Evolutionary conservation across 2,888 invertebrate genomes (phyloP).

Genomic region (Melinaea menophilus): DNA sequence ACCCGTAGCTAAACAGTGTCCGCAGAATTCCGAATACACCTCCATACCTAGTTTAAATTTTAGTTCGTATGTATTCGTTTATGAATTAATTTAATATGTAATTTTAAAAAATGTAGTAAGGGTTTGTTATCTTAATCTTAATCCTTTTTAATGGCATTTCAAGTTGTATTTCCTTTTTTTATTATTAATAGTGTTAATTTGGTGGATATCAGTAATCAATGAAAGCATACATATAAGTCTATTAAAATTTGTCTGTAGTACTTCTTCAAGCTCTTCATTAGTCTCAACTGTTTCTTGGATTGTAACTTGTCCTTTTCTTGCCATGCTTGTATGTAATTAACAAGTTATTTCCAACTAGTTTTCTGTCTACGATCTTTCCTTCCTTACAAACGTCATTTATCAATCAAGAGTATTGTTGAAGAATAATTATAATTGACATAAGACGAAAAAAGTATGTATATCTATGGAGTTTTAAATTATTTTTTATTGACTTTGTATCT

Average conservation of each 20-base stretch:
- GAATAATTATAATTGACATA: too few relatives aligned
- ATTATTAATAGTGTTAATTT: not conserved
- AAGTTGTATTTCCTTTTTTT: not conserved
- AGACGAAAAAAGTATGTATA: too few relatives aligned
- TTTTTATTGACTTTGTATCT: too few relatives aligned
- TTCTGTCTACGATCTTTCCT: not conserved
- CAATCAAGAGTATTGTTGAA: too few relatives aligned
- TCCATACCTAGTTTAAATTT: constrained; percentile 68
- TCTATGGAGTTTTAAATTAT: too few relatives aligned
- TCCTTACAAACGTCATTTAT: too few relatives aligned
- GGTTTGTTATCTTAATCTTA: not conserved
- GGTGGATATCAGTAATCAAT: not conserved
- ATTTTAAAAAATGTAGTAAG: not conserved
- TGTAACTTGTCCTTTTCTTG: constrained; percentile 60
- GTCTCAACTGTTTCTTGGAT: constrained; percentile 61
- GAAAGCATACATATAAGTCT: constrained; percentile 59
- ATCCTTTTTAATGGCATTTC: not conserved
- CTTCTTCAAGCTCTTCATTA: constrained; percentile 58
- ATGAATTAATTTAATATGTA: not conserved
- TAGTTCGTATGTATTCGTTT: not conserved
- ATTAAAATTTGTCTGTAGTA: constrained; percentile 43
- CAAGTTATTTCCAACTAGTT: not conserved
- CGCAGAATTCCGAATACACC: constrained; percentile 84
- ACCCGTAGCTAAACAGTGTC: constrained; percentile 80
- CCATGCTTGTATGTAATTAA: constrained; percentile 44